Evolutionary conservation across 1,140 invertebrate genomes (phyloP).

Genomic region (Ruditapes philippinarum): DNA sequence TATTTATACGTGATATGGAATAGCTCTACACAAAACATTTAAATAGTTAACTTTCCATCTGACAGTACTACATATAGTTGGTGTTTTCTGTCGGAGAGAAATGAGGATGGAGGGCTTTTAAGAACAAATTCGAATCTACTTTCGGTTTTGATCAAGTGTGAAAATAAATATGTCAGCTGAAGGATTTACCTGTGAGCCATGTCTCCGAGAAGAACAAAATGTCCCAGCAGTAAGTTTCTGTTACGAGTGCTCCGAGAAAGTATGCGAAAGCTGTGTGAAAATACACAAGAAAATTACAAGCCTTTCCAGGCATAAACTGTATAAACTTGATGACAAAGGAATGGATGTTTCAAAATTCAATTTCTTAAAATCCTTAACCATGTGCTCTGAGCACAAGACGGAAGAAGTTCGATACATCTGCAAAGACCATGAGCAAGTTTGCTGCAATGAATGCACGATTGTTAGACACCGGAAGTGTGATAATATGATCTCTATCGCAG

Average conservation of each 20-base stretch:
- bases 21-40: no score
- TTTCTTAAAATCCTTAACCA: not conserved
- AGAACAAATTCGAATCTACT: not conserved
- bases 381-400: not conserved
- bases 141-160: not conserved
- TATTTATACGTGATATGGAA: no score
- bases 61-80: no score
- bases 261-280: not conserved
- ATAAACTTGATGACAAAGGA: not conserved
- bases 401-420: slow-evolving; percentile 15
- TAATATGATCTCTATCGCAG: not conserved
- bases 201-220: not conserved
- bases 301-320: not conserved
- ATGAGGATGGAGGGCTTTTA: not conserved
- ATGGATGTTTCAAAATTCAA: not conserved
- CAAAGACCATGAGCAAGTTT: slow-evolving; percentile 15
- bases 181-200: not conserved
- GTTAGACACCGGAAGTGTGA: slow-evolving; percentile 10
- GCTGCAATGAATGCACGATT: slow-evolving; percentile 12
- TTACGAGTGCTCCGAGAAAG: not conserved
- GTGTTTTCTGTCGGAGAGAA: no score
- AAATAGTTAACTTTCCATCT: no score
- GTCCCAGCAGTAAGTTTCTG: not conserved
- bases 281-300: slow-evolving; percentile 4
- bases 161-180: not conserved